A percentile compares a stretch with the other conserved stretches of the same genome.
These are phyloP conservation scores for Lagorchestes hirsutus DNA, from an alignment of 2,797 vertebrate species.

Conservation along the genomic window DNA sequence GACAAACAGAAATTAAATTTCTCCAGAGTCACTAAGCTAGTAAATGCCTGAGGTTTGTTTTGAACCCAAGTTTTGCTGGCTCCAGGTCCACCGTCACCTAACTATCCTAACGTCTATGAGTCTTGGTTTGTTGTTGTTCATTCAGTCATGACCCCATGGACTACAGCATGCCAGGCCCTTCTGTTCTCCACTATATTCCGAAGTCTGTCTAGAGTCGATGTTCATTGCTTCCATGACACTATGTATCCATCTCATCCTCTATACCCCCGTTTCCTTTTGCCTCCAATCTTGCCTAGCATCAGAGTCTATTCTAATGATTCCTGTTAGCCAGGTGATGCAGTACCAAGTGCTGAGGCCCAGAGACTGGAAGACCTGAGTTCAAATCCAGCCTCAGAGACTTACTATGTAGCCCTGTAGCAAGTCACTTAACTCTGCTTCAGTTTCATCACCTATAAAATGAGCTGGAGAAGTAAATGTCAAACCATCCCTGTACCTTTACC, in stretches of 20 bases:
- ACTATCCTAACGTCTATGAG: neutral
- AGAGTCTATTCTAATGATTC: neutral
- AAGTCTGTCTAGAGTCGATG: neutral
- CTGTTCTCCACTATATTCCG: neutral
- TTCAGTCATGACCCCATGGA: neutral
- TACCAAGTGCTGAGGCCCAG: neutral
- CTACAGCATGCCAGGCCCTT: neutral
- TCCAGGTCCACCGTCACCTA: neutral
- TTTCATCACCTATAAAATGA: too few species aligned
- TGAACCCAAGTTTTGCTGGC: neutral
- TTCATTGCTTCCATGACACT: neutral
- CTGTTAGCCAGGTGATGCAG: neutral
- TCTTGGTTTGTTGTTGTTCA: neutral
- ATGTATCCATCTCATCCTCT: neutral
- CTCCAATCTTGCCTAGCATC: neutral
- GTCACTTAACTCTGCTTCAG: too few species aligned
- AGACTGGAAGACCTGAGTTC: neutral
- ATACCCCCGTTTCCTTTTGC: neutral
- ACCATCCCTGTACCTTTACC: neutral
- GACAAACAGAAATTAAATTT: neutral
- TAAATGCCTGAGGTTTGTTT: neutral
- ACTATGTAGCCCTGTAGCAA: neutral
- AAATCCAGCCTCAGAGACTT: neutral
- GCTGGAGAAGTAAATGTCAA: neutral
- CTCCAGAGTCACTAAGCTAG: neutral